Base-by-base conservation (phyloP, 2,113 vertebrate species). In the Nannospalax galili region DNA sequence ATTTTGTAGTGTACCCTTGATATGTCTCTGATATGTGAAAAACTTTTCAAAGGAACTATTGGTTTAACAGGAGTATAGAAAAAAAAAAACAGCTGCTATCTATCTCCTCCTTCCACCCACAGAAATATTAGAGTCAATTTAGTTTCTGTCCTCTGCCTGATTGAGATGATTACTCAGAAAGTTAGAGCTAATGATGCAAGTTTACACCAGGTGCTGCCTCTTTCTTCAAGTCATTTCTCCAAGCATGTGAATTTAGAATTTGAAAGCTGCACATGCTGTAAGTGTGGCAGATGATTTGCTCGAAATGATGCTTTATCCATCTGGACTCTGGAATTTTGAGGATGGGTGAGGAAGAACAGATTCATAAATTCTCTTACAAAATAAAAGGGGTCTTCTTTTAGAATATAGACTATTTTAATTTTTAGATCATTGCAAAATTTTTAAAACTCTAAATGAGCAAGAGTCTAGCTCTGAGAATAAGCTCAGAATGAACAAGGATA, bases 101-200 rank as follows among this genome's bases (percentile, higher is more conserved):
- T 60, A 82, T 84, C n/a, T 87, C 93, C 84, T 73, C 45, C 75
- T 82, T 52, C 42, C 52, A 96, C 64, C 42, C 70, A 90, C 42
- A 75, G 64, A 72, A 93, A 48, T 45, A 69, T 62, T 95, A 82
- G 84, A 90, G 79, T 95, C 90, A 97, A 62, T 70, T 80, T 58
- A 62, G 75, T 85, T 92, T 95, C 22, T 6, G 60, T 87, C 60
- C 67, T 84, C 19, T 7, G 42, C 20, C 73, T 91, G 73, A 95
- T 87, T 96, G 86, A 96, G 62, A 84, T 94, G 70, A 26, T 7
- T 45, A 96, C 82, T 94, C 70, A 90, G 84, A 97, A 97, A 96
- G n/a, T 72, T 88, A 90, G 0, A 74, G 86, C 80, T 96, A 96
- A 98, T 92, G 78, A 97, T 72, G 65, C 93, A 98, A 91, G 87